These are phyloP conservation scores for Chrysogorgia sp. DNA, from an alignment of 92 coral and sea anemone species.

Conservation along the genomic window DNA sequence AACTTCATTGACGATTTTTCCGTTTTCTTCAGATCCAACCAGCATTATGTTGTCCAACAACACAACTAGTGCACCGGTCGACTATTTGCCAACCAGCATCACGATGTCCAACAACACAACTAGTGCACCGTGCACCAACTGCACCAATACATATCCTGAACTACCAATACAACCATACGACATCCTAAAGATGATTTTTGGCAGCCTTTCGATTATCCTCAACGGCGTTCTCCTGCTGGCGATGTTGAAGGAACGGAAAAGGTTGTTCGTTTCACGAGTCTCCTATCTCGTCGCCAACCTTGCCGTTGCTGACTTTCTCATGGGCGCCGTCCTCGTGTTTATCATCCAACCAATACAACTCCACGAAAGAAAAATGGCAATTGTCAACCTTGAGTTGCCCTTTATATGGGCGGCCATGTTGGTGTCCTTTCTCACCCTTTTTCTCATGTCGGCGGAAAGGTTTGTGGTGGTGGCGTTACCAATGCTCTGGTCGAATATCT, in stretches of 20 bases:
- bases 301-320: constrained; percentile 19
- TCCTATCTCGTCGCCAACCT: constrained; percentile 38
- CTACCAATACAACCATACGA: not conserved
- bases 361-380: not conserved
- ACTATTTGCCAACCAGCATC: no score
- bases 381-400: not conserved
- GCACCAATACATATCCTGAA: no score
- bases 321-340: constrained; percentile 7
- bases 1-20: no score
- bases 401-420: constrained; percentile 12
- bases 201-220: constrained; percentile 20
- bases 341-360: not conserved
- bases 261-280: constrained; percentile 9
- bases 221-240: constrained; percentile 20
- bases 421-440: constrained; percentile 10
- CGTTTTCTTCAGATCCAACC: no score
- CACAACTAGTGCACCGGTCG: no score
- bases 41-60: no score
- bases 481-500: constrained; percentile 15
- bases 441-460: constrained; percentile 32
- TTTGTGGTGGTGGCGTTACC: constrained; percentile 13
- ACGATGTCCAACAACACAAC: no score
- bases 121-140: no score
- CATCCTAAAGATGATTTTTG: not conserved
- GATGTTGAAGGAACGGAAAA: constrained; percentile 27